Base-by-base conservation (phyloP, 2,797 vertebrate species). In the Anniella stebbinsi region DNA sequence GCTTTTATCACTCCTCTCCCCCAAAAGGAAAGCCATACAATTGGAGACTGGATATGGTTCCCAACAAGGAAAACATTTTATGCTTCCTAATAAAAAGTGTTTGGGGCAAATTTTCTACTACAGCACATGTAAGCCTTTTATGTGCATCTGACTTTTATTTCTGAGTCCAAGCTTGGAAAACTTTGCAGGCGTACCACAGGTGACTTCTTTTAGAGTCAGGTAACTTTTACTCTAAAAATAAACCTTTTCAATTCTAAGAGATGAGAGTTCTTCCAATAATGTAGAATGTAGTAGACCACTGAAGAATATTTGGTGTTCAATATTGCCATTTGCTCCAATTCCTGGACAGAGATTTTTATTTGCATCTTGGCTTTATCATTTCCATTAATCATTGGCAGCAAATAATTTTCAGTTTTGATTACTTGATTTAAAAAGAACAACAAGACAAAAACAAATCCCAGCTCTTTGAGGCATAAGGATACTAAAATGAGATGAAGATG, bases 361-460 rank as follows among this genome's bases (percentile, higher is more conserved):
- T 69, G 92, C 87, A 89, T 36, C 54, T 89, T 89, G 69, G 91
- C 54, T 94, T 94, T 93, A 73, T 94, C 60, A 21, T 38, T 87
- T 87, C 57, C 4, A 1, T 94, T 91, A 91, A 91, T 95, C 91
- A 91, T 87, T 94, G 93, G 25, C 45, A 88, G 88, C 91, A 93
- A 95, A 92, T 91, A 91, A 84, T 30, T 92, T 96, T 91, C 89
- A 92, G 75, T 84, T 91, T 94, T 83, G 57, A 54, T 90, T 83
- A 94, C 89, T 90, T 87, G 93, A 88, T 28, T 69, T 8, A 81
- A 81, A 70, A 15, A 80, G 54, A 66, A 72, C 41, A 17, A 41
- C 30, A 45, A 51, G 33, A n/a, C 67, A 45, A 25, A 87, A 88
- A 75, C 86, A 80, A 95, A 89, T 38, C 73, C 92, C 72, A 1